Base-by-base conservation (phyloP, 1,140 invertebrate genomes). In the Drosophila jambulina region DNA sequence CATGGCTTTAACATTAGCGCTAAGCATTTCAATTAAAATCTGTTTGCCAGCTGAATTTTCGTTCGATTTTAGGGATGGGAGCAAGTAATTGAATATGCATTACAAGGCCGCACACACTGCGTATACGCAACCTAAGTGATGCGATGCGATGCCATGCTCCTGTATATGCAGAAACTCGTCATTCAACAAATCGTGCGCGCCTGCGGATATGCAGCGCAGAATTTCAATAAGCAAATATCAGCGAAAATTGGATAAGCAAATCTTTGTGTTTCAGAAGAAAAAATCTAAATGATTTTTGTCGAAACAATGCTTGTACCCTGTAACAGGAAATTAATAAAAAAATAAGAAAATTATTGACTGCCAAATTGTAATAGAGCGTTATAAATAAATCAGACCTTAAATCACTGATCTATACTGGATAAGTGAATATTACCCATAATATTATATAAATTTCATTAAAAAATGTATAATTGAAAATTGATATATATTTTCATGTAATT, bases 201-300 rank as follows among this genome's bases (percentile, higher is more conserved):
- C 85, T 90, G 85, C 85, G 85, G 85, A 82, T 90, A 90, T 85
- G 85, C 85, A 84, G 82, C 75, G 70, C 78, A 82, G 85, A 90
- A 90, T 90, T 85, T 90, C 86, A 90, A 90, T 90, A 90, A 90
- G 85, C 81, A 90, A 90, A 90, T 75, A 90, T 59, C 54, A 54
- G 75, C n/a, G 19, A 36, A 21, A 48, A 29, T 29, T 48, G 19
- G 42, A 53, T 23, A 54, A 53, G 29, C n/a, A 21, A 53, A 53
- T 53, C 13, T 4, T 34, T 53, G n/a, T 15, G 13, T 36, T 54
- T 38, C 15, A 10, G 34, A 32, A 10, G 32, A 23, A 23, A 54
- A 23, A 17, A 38, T 17, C 5, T 2, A 23, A 9, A 17, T 0
- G 15, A 23, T 6, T 54, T 1, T 9, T 2, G 2, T 36, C 0